A percentile compares a stretch with the other conserved stretches of the same genome.
These are phyloP conservation scores for Ariopsis seemanni DNA, from an alignment of 2,113 vertebrate species.

Conservation along the genomic window DNA sequence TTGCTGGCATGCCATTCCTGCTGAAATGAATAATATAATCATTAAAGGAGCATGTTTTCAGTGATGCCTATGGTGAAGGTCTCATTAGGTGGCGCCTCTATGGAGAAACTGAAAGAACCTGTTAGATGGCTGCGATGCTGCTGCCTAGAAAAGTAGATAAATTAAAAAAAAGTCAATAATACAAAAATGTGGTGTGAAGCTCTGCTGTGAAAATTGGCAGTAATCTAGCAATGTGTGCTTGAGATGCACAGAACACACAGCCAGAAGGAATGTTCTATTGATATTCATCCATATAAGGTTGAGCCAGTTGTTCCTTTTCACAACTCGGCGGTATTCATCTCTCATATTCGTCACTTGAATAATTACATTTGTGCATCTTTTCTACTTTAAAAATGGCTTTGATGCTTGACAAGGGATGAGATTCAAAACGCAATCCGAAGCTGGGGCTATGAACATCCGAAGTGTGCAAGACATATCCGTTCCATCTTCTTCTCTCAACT, in stretches of 20 bases:
- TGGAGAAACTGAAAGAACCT: constrained; percentile 8
- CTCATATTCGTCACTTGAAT: neutral
- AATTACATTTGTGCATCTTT: neutral
- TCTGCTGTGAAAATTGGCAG: neutral
- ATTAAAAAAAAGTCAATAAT: constrained; percentile 5
- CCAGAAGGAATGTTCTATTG: neutral
- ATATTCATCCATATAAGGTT: neutral
- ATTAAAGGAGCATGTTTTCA: neutral
- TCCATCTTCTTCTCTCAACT: constrained; percentile 40
- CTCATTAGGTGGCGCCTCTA: neutral
- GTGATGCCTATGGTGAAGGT: neutral
- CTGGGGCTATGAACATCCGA: constrained; percentile 11
- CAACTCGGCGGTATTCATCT: neutral
- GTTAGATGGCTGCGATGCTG: neutral
- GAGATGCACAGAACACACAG: neutral
- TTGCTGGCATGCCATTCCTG: neutral
- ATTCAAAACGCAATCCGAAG: constrained; percentile 12
- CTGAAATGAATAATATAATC: constrained; percentile 24
- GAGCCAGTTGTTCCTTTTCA: constrained; percentile 5
- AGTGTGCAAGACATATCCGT: neutral
- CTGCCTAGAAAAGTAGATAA: neutral
- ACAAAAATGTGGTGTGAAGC: neutral
- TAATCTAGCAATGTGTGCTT: neutral
- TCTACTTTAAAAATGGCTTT: constrained; percentile 13
- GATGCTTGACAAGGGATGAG: neutral